A percentile compares a stretch with the other conserved stretches of the same genome.
Evolutionary conservation across 1,140 invertebrate species (phyloP).

Genomic region (Scaptomyza hsui): DNA sequence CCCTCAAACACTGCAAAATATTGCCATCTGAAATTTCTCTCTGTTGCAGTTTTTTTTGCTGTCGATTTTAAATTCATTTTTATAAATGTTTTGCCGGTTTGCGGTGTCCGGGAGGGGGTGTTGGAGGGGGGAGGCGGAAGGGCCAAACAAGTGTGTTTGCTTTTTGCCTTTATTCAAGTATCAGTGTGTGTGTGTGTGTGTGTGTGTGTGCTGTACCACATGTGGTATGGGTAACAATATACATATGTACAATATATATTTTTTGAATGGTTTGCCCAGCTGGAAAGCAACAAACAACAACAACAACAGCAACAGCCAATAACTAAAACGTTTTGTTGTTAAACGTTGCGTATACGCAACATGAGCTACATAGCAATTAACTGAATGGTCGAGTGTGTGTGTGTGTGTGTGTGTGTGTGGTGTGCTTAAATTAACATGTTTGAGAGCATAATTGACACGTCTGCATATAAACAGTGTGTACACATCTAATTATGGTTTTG

Average conservation of each 20-base stretch:
- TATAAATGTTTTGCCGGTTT: constrained; percentile 77
- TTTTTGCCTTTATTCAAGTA: constrained; percentile 10
- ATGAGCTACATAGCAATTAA: constrained; percentile 32
- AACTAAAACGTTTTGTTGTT: constrained; percentile 27
- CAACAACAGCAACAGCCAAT: not conserved
- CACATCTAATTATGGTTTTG: not conserved
- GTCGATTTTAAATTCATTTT: constrained; percentile 76
- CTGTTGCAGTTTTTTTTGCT: constrained; percentile 65
- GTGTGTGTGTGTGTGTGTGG: not conserved
- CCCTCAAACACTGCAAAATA: too few relatives aligned
- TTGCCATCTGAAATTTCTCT: constrained; percentile 59
- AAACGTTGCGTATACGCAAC: constrained; percentile 68
- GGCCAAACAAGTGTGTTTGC: constrained; percentile 18
- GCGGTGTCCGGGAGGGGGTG: constrained; percentile 22
- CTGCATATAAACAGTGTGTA: constrained; percentile 14
- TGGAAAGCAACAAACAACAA: constrained; percentile 11
- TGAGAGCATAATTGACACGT: not conserved
- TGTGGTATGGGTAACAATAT: constrained; percentile 69
- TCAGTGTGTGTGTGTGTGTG: not conserved
- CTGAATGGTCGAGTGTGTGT: constrained; percentile 5
- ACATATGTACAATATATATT: too few relatives aligned
- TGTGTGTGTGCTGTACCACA: constrained; percentile 33
- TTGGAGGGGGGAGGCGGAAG: not conserved
- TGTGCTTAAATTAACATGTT: constrained; percentile 41
- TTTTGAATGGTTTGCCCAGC: constrained; percentile 35